Percentiles rank a stretch among this genome's conserved stretches.
Conservation (phyloP, 2,113 vertebrate species). For the Callionymus lyra region DNA sequence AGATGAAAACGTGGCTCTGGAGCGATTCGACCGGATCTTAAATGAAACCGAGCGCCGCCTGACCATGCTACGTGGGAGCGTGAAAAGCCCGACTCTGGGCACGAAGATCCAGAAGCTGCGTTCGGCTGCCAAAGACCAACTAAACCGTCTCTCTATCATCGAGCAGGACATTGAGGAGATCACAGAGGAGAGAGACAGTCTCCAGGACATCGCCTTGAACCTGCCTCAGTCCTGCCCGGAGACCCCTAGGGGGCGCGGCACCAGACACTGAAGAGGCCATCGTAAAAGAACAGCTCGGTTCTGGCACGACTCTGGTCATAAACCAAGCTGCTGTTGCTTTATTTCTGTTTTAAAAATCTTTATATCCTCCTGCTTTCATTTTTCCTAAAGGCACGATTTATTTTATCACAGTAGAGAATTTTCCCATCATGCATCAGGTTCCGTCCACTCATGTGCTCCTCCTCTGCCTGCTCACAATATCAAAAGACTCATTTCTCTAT, state of each 20-base stretch:
- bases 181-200: constrained; percentile 72
- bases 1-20: constrained; percentile 55
- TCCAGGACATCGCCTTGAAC: constrained; percentile 77
- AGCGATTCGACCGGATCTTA: constrained; percentile 59
- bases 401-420: constrained; percentile 14
- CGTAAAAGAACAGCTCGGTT: background rate
- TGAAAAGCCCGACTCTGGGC: constrained; percentile 59
- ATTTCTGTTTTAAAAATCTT: constrained; percentile 12
- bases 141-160: constrained; percentile 60
- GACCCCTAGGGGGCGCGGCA: constrained; percentile 23
- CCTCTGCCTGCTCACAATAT: constrained; percentile 15
- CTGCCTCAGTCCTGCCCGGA: constrained; percentile 71
- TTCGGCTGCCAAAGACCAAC: constrained; percentile 67
- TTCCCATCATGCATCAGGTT: constrained; percentile 16
- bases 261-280: constrained; percentile 12
- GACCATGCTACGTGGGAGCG: constrained; percentile 59
- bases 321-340: constrained; percentile 17
- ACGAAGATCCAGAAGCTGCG: constrained; percentile 70
- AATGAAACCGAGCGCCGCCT: constrained; percentile 64
- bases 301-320: constrained; percentile 15
- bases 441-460: background rate
- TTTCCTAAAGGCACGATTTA: constrained; percentile 19
- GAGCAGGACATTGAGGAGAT: constrained; percentile 78
- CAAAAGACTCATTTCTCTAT: constrained; percentile 31
- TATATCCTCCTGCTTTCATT: constrained; percentile 6